Evolutionary conservation across 2,113 vertebrate species (phyloP), one percentile per base, ranked within the genome.

Genomic region (Vulpes lagopus): DNA sequence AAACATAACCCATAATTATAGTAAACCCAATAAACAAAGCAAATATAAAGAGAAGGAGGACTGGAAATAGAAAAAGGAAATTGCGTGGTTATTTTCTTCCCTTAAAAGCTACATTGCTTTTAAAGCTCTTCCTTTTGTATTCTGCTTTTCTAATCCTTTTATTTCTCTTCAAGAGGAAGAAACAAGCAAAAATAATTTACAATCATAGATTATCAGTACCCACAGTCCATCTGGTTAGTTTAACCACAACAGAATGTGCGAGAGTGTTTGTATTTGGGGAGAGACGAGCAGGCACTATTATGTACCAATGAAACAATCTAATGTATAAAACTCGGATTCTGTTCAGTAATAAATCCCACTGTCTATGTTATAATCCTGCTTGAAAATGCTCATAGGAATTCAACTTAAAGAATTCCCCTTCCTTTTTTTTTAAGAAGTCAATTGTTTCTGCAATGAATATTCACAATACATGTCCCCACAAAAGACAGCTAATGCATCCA

Each of bases 161-260:
- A 91, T 94, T 86, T 94, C 94, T 96, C 90, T 94, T 78, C 69
- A 96, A 95, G 98, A 97, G 94, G 95, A 97, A 98, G 69, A 98
- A 98, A 97, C 88, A 94, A 93, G 97, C 94, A 97, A 95, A 98
- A 98, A 98, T 92, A 76, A 98, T 98, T 98, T 98, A 97, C 96
- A 96, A 94, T 96, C 98, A 97, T 92, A 94, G 97, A 98, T 98
- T 97, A 98, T 98, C 97, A 92, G 97, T 67, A 97, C 55, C 98
- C 98, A 96, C 98, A 96, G 98, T 97, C 98, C 43, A 98, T 98
- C 98, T 98, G 98, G 94, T 97, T 97, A 95, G 95, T 95, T 82
- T 16, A 98, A 92, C 87, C 51, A 17, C 95, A 98, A 96, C 97
- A 98, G 97, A 98, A 98, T 67, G 96, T 85, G 92, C 85, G 49